Evolutionary conservation across 2,888 invertebrate genomes (phyloP), one percentile per base, ranked within the genome.

Genomic region (Linnaemya vulpina): DNA sequence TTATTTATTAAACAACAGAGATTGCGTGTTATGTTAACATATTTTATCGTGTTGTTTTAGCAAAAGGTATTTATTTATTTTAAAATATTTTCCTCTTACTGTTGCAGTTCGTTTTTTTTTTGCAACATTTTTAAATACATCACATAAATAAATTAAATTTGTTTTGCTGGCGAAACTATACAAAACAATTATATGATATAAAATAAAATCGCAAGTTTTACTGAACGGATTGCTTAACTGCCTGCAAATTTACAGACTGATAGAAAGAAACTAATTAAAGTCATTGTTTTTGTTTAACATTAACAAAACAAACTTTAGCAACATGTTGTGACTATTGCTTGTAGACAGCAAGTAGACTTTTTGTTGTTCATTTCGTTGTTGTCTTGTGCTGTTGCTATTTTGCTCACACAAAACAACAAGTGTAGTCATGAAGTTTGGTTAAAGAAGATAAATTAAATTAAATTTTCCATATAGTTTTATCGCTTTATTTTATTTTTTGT

Each of bases 21-120:
- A 85, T 85, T 85, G 85, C 85, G 85, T 85, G 85, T 71, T 83
- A 71, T 85, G 85, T 79, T 85, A 83, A 83, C 85, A 83, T 85
- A 83, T 85, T 78, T 85, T 85, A 85, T 85, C 82, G 60, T 82
- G 82, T 85, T 82, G 65, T 51, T 83, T 83, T 43, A 65, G 58
- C 49, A 51, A 65, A 77, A 76, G 38, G 8, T 71, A 65, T 83
- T 75, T 71, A 65, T 83, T 75, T 63, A 67, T 67, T 68, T 62
- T 62, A 35, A 75, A 81, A 62, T 46, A 55, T 46, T 75, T 82
- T n/a, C 20, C 25, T 58, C 11, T n/a, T 43, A 13, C 55, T 55
- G 53, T 22, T 40, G 1, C 0, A 43, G 25, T 7, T n/a, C n/a
- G 53, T 22, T 43, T 1, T 0, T 43, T 11, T 3, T 58, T 55